phyloP scores from a whole-genome alignment of 2,797 vertebrate genomes.

The Scyliorhinus canicula region DNA sequence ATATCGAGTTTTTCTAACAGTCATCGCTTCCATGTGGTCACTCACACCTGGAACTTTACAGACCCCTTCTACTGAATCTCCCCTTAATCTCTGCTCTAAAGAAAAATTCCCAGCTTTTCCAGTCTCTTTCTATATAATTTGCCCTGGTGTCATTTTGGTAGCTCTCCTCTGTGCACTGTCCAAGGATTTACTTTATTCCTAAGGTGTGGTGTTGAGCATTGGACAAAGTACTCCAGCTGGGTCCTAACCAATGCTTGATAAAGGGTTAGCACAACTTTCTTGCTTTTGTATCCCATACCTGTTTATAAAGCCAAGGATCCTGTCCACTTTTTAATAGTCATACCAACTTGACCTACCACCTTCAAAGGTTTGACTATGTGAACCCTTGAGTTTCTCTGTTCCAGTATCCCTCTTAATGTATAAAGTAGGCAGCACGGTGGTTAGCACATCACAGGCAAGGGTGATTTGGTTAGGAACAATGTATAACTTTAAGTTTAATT shows the following conservation, averaged over 20 bases:
- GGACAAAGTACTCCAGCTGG: background rate
- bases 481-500: too few species aligned
- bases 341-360: background rate
- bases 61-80: background rate
- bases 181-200: background rate
- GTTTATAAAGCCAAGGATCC: background rate
- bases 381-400: background rate
- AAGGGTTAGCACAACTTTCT: too few species aligned
- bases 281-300: too few species aligned
- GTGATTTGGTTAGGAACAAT: too few species aligned
- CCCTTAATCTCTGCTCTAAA: background rate
- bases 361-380: background rate
- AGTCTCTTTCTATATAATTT: background rate
- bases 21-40: too few species aligned
- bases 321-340: background rate
- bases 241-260: too few species aligned
- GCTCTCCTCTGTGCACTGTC: background rate
- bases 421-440: too few species aligned
- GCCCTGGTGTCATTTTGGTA: background rate
- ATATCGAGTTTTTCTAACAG: too few species aligned
- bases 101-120: background rate
- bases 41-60: too few species aligned
- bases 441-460: too few species aligned
- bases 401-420: background rate
- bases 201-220: background rate